A percentile compares a stretch with the other conserved stretches of the same genome.
phyloP scores from a whole-genome alignment of 2,113 vertebrate genomes.

The Cavia porcellus region DNA sequence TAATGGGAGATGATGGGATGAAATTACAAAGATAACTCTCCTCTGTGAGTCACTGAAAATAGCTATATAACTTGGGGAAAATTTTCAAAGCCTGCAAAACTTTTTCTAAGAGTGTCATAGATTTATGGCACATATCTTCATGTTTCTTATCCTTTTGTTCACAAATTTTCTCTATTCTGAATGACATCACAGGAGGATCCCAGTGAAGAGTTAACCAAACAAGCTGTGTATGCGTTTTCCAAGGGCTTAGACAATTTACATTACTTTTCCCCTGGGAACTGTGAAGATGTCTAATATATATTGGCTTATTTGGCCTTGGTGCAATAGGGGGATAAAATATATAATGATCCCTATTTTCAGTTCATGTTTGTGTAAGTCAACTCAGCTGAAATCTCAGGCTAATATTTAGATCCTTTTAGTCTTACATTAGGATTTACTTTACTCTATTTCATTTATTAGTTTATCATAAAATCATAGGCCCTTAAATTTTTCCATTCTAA shows the following conservation, averaged over 20 bases:
- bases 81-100: background rate
- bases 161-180: background rate
- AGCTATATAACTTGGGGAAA: background rate
- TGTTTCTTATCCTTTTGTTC: background rate
- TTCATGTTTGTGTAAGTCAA: conserved; percentile 7
- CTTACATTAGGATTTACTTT: background rate
- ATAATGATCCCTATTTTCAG: conserved; percentile 29
- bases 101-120: background rate
- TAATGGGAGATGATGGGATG: too few relatives aligned
- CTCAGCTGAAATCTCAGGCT: background rate
- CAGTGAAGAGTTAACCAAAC: background rate
- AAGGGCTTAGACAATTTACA: background rate
- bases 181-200: background rate
- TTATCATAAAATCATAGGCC: background rate
- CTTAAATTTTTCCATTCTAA: conserved; percentile 39
- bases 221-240: background rate
- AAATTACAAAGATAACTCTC: background rate
- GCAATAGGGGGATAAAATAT: background rate
- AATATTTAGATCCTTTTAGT: background rate
- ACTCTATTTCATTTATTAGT: conserved; percentile 21
- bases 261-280: background rate
- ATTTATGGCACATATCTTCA: background rate
- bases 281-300: background rate
- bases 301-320: background rate
- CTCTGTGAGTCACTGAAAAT: background rate